A percentile compares a stretch with the other conserved stretches of the same genome.
Conservation (phyloP, 2,113 vertebrate species). For the Ifrita kowaldi region DNA sequence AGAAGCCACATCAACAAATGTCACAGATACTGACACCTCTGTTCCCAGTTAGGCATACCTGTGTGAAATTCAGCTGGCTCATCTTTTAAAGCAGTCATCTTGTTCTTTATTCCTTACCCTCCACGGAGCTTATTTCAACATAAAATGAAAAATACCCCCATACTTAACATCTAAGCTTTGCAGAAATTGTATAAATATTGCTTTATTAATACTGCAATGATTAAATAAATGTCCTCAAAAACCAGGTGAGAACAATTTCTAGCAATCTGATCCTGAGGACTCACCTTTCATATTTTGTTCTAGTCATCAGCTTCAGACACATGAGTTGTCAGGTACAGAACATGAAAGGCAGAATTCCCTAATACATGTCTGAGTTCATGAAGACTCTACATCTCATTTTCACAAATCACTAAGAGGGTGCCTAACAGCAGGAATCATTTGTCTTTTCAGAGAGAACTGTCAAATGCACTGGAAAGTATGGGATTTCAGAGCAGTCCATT, state of each 20-base stretch:
- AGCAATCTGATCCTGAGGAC: not conserved
- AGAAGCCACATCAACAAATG: not conserved
- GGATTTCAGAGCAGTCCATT: not conserved
- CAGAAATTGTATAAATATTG: not conserved
- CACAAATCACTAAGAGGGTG: not conserved
- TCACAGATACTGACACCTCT: not conserved
- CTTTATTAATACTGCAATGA: not conserved
- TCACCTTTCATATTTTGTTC: not conserved
- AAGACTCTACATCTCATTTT: not conserved
- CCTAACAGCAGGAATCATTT: not conserved
- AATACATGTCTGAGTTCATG: not conserved
- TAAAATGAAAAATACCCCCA: not conserved
- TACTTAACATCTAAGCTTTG: not conserved
- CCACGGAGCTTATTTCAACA: not conserved
- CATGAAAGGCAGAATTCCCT: not conserved
- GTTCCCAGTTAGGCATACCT: not conserved
- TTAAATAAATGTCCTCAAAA: not conserved
- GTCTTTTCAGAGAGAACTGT: not conserved
- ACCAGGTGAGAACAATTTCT: not conserved
- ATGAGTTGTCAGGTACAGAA: not conserved
- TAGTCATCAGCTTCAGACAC: not conserved
- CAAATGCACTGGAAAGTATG: not conserved
- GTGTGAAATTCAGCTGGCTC: not conserved
- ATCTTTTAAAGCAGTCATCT: not conserved
- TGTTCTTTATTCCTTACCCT: not conserved